Percentiles rank a stretch among this genome's conserved stretches.
These are phyloP conservation scores for Orgyia antiqua DNA, from an alignment of 2,888 invertebrate species.

Conservation along the genomic window DNA sequence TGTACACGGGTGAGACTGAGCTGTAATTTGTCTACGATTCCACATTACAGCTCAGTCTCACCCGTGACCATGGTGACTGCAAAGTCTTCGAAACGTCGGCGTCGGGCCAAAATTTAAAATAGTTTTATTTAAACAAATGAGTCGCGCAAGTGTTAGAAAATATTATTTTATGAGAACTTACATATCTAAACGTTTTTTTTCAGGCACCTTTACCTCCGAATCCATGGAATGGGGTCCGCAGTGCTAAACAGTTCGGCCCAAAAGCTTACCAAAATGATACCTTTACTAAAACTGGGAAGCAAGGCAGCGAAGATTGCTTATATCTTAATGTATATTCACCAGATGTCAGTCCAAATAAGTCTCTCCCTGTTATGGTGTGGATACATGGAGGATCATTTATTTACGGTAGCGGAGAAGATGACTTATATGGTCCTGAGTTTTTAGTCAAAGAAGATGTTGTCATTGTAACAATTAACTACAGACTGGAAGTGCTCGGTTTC, in stretches of 20 bases:
- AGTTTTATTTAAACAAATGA: too few species aligned
- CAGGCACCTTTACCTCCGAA: constrained; percentile 27
- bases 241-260: constrained; percentile 32
- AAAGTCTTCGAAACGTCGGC: too few species aligned
- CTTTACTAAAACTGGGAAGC: constrained; percentile 3
- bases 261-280: constrained; percentile 15
- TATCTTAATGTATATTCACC: constrained; percentile 40
- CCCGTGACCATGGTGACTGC: too few species aligned
- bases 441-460: constrained; percentile 31
- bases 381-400: constrained; percentile 31
- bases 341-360: constrained; percentile 19
- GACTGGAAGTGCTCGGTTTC: constrained; percentile 36
- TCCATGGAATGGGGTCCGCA: constrained; percentile 39
- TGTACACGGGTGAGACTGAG: too few species aligned
- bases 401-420: constrained; percentile 30
- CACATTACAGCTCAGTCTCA: too few species aligned
- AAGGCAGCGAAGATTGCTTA: constrained; percentile 26
- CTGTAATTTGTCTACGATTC: too few species aligned
- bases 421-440: constrained; percentile 32
- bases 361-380: constrained; percentile 33
- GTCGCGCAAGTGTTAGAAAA: too few species aligned
- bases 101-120: too few species aligned
- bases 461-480: constrained; percentile 31
- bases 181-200: constrained; percentile 2
- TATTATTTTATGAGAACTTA: too few species aligned